phyloP scores from a whole-genome alignment of 2,797 vertebrate genomes.

The Phoxinus dragarum region DNA sequence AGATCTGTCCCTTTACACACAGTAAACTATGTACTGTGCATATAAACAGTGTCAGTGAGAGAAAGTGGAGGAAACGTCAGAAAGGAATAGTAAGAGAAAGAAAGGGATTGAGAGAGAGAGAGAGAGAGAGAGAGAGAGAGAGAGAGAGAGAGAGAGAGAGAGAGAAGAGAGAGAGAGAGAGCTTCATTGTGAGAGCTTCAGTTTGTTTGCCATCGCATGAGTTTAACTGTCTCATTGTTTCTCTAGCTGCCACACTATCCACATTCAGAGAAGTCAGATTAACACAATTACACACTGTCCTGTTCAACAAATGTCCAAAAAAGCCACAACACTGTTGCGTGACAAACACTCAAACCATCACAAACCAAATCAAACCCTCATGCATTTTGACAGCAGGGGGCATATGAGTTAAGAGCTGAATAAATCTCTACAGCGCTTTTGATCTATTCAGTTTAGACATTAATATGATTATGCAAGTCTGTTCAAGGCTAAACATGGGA shows the following conservation, averaged over 20 bases:
- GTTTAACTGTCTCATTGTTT: conserved; percentile 72
- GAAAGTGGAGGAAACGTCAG: conserved; percentile 3
- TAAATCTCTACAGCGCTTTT: conserved; percentile 30
- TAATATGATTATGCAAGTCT: conserved; percentile 55
- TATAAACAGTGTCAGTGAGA: not conserved
- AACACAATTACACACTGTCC: conserved; percentile 51
- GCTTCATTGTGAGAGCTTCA: conserved; percentile 28
- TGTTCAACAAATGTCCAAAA: conserved; percentile 45
- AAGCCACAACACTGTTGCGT: not conserved
- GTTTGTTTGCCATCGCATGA: conserved; percentile 59
- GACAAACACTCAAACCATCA: conserved; percentile 5
- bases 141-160: conserved; percentile 27
- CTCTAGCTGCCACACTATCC: conserved; percentile 45
- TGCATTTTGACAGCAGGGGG: conserved; percentile 7
- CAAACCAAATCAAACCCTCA: conserved; percentile 3
- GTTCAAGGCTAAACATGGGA: conserved; percentile 46
- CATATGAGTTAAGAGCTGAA: conserved; percentile 26
- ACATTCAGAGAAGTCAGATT: conserved; percentile 45
- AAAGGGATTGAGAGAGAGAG: conserved; percentile 19
- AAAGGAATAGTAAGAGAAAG: conserved; percentile 13
- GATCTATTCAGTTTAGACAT: conserved; percentile 35
- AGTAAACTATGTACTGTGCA: not conserved
- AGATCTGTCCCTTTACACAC: not conserved
- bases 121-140: conserved; percentile 7
- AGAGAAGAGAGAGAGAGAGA: conserved; percentile 15